Evolutionary conservation across 2,797 vertebrate species (phyloP).

Genomic region (Spheniscus humboldti): DNA sequence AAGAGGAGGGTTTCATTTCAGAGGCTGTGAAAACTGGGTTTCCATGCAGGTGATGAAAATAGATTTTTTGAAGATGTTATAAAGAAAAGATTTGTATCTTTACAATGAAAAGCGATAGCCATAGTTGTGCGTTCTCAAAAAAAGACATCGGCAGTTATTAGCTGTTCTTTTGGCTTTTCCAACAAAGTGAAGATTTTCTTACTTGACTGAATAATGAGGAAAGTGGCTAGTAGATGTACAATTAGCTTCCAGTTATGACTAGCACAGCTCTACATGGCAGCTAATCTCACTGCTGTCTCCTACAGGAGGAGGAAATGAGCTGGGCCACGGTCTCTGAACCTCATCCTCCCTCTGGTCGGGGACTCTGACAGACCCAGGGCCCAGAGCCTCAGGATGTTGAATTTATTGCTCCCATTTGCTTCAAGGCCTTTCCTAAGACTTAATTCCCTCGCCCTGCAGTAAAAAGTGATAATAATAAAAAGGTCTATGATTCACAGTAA

Average conservation of each 20-base stretch:
- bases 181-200: background rate
- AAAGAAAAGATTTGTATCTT: background rate
- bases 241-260: slow-evolving; percentile 33
- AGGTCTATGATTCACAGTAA: slow-evolving; percentile 26
- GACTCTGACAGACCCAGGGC: background rate
- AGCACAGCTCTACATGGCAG: background rate
- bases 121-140: background rate
- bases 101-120: background rate
- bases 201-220: background rate
- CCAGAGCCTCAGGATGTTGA: background rate
- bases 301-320: background rate
- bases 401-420: background rate
- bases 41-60: background rate
- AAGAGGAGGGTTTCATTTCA: slow-evolving; percentile 12
- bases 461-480: slow-evolving; percentile 26
- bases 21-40: slow-evolving; percentile 4
- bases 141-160: background rate
- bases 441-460: background rate
- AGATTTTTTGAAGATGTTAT: background rate
- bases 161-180: background rate
- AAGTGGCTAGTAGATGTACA: slow-evolving; percentile 24
- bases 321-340: background rate
- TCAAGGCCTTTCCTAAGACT: background rate
- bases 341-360: background rate
- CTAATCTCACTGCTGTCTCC: background rate